Base-by-base conservation (phyloP, 2,888 invertebrate genomes). In the Cheilosia grossa region DNA sequence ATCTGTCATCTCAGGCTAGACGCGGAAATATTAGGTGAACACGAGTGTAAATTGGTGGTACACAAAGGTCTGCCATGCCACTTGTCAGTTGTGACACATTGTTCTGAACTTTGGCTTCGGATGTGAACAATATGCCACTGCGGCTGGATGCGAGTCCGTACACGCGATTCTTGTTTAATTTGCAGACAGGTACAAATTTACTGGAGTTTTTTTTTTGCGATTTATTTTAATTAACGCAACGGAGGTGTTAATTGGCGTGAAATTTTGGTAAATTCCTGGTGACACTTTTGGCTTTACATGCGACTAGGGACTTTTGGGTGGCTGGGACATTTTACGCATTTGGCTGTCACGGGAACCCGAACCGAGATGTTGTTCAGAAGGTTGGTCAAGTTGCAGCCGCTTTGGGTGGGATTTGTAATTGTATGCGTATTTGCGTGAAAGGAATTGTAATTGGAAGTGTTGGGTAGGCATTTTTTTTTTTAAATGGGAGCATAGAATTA, bases 221-320 rank as follows among this genome's bases (percentile, higher is more conserved):
- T 86, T 86, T 86, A 86, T 86, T 86, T 86, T 86, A 86, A 86
- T 86, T 86, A 86, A 86, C 77, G 86, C 86, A 82, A 58, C 82
- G 73, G 27, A 86, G 82, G 86, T 86, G 86, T 86, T 86, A 86
- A 86, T 82, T 86, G 86, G 86, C 86, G 67, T 77, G 73, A 86
- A 82, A 78, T 82, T 86, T 86, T 63, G 73, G 77, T 78, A 81
- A 77, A 77, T 72, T 74, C 81, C 53, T 49, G 77, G 81, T 81
- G 86, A 86, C 86, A 86, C 77, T 73, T 85, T 78, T 70, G 1
- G 77, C 53, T 73, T 82, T 73, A 82, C 86, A 82, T 69, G n/a
- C n/a, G 77, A 82, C 67, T 70, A 82, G 67, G 56, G 58, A 21
- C 72, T 77, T 86, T 82, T 82, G 86, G 86, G 86, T 86, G 86